Evolutionary conservation across 2,888 invertebrate species (phyloP), one percentile per base, ranked within the genome.

Genomic region (Torymus tubicola): DNA sequence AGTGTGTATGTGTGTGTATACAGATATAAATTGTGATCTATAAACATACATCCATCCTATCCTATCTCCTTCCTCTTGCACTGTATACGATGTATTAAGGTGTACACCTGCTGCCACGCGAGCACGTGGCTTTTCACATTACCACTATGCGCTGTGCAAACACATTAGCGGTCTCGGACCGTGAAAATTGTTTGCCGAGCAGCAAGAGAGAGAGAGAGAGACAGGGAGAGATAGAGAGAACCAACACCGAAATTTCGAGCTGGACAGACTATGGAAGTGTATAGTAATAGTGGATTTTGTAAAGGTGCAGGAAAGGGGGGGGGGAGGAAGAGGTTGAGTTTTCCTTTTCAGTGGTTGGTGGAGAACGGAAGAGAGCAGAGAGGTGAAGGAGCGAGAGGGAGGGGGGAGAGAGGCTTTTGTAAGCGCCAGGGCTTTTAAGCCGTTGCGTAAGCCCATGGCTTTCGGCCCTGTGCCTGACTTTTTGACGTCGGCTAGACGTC

Each of bases 111-210:
- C 16, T 18, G 58, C n/a, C 31, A 24, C 61, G 31, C 18, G 60
- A 16, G 18, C 60, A 12, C 64, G 16, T 64, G 42, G 31, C 31
- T 2, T 31, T n/a, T 42, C 52, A 52, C 31, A 65, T 31, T 31
- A 12, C 12, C 31, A 8, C 16, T 31, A 50, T 53, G 60, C 52
- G 60, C 16, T 52, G 21, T 71, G 60, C 74, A 80, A 71, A 71
- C 71, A 76, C 80, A 76, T 76, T 76, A 76, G 71, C 63, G 55
- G 60, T 61, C 21, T 21, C 12, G n/a, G 14, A 8, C 64, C 65
- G 57, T 65, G 75, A 71, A 80, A 80, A 76, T 71, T 71, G 80
- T 80, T 76, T 71, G 67, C 75, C 21, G 18, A 58, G 52, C 60
- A 18, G n/a, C 53, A 2, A 31, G 10, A 21, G 24, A 24, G 24